These are phyloP conservation scores for Antennarius maculatus DNA, from an alignment of 2,797 vertebrate species.

Conservation along the genomic window DNA sequence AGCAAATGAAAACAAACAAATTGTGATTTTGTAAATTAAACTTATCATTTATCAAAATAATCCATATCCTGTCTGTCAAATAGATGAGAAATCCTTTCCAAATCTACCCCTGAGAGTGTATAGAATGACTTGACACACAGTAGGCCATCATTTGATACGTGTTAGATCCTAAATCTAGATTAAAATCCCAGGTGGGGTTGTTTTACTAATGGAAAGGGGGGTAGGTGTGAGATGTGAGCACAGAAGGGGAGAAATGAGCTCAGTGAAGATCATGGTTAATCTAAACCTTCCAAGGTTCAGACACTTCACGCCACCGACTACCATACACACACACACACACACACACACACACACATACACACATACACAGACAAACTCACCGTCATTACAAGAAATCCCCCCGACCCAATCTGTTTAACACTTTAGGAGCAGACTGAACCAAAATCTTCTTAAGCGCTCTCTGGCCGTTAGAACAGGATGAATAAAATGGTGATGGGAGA, in stretches of 20 bases:
- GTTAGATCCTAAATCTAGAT: slow-evolving; percentile 63
- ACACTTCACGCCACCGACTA: slow-evolving; percentile 50
- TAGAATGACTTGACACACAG: slow-evolving; percentile 43
- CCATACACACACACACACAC: slow-evolving; percentile 27
- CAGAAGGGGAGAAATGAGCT: slow-evolving; percentile 73
- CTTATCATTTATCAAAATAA: slow-evolving; percentile 4
- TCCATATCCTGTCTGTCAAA: not conserved
- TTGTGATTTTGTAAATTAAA: not conserved
- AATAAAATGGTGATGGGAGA: slow-evolving; percentile 56
- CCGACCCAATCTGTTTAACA: slow-evolving; percentile 76
- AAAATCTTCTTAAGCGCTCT: slow-evolving; percentile 79
- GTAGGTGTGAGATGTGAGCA: slow-evolving; percentile 18
- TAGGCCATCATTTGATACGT: slow-evolving; percentile 49
- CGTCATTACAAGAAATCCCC: slow-evolving; percentile 49
- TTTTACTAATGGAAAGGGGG: slow-evolving; percentile 10
- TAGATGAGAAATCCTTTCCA: slow-evolving; percentile 3
- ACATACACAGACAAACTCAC: slow-evolving; percentile 41
- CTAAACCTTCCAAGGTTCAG: slow-evolving; percentile 65
- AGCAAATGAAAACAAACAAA: not conserved
- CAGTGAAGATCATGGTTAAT: slow-evolving; percentile 75
- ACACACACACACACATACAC: slow-evolving; percentile 36
- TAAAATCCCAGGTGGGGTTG: slow-evolving; percentile 53
- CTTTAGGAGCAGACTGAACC: slow-evolving; percentile 74
- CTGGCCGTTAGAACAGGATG: slow-evolving; percentile 54
- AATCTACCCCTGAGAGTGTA: slow-evolving; percentile 19